A percentile compares a stretch with the other conserved stretches of the same genome.
Conservation (phyloP, 2,888 invertebrate genomes). For the Drosophila pseudotalamancana region DNA sequence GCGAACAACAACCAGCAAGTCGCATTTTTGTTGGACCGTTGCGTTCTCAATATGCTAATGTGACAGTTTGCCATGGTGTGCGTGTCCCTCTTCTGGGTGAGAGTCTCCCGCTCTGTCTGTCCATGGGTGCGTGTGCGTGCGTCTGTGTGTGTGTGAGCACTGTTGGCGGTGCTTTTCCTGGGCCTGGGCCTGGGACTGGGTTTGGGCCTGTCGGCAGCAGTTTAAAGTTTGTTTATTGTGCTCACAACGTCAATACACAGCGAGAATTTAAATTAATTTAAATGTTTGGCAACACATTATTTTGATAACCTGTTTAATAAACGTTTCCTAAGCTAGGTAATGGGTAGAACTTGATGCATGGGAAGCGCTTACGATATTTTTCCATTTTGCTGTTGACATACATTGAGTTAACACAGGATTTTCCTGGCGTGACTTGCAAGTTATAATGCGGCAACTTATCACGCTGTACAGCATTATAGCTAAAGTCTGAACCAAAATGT, state of each 20-base stretch:
- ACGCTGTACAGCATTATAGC: no score
- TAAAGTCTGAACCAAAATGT: no score
- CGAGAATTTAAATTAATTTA: slow-evolving; percentile 64
- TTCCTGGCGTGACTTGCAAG: not conserved
- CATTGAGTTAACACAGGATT: not conserved
- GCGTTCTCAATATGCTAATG: slow-evolving; percentile 78
- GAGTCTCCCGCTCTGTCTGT: slow-evolving; percentile 23
- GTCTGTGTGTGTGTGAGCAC: not conserved
- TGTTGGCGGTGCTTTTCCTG: slow-evolving; percentile 24
- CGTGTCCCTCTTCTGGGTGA: slow-evolving; percentile 36
- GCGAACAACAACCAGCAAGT: slow-evolving; percentile 57
- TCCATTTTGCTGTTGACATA: not conserved
- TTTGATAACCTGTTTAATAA: slow-evolving; percentile 36
- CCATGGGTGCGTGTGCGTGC: not conserved
- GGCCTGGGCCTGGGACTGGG: slow-evolving; percentile 9
- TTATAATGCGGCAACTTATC: not conserved
- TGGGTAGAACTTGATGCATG: not conserved
- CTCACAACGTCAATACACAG: slow-evolving; percentile 70
- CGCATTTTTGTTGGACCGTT: slow-evolving; percentile 64
- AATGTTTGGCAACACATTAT: slow-evolving; percentile 42
- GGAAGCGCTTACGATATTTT: not conserved
- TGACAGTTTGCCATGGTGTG: slow-evolving; percentile 71
- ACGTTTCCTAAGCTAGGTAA: slow-evolving; percentile 27
- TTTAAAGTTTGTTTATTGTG: slow-evolving; percentile 67
- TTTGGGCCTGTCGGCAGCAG: slow-evolving; percentile 26